Evolutionary conservation across 2,888 invertebrate genomes (phyloP).

Genomic region (Calameuta filiformis): DNA sequence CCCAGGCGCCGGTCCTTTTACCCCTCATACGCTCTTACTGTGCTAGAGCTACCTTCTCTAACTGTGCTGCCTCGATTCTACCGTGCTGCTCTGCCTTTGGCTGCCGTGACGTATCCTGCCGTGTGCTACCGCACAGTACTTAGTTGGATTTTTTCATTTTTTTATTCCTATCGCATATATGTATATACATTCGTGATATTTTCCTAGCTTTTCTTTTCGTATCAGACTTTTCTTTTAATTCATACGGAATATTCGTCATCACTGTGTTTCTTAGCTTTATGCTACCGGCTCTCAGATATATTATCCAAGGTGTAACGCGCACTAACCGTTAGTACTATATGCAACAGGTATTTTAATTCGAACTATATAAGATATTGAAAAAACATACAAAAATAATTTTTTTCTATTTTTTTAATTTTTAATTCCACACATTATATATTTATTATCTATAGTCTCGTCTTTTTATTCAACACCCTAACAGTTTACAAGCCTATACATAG

Average conservation of each 20-base stretch:
- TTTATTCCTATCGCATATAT: neutral
- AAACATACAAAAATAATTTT: neutral
- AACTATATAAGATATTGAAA: neutral
- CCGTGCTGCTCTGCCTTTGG: neutral
- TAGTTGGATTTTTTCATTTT: neutral
- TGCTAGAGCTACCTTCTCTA: neutral
- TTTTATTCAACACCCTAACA: neutral
- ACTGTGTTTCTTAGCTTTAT: too few relatives aligned
- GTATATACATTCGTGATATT: neutral
- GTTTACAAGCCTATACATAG: neutral
- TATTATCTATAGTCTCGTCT: neutral
- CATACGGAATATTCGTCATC: too few relatives aligned
- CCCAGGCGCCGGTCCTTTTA: conserved; percentile 55
- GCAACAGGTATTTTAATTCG: neutral
- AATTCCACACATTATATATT: neutral
- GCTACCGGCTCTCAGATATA: too few relatives aligned
- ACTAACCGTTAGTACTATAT: neutral
- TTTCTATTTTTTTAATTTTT: neutral
- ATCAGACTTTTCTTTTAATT: neutral
- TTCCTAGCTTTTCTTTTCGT: neutral
- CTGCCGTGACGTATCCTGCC: neutral
- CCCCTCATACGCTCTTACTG: conserved; percentile 65
- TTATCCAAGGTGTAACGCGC: neutral
- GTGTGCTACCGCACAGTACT: neutral
- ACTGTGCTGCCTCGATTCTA: neutral